phyloP scores from a whole-genome alignment of 2,888 invertebrate genomes.

The Microdon myrmicae region DNA sequence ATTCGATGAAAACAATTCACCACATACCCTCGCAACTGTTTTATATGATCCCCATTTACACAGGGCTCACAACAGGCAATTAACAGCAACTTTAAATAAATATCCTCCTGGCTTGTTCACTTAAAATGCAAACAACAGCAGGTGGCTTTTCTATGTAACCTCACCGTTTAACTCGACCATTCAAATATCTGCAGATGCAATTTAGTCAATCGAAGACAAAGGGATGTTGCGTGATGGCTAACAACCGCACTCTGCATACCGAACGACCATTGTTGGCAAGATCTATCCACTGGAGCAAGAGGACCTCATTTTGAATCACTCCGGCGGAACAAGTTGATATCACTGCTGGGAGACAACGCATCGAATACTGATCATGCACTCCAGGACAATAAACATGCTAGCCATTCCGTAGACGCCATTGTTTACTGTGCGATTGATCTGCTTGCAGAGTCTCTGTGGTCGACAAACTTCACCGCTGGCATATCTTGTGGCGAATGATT shows the following conservation, averaged over 20 bases:
- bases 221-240: conserved; percentile 49
- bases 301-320: too few relatives aligned
- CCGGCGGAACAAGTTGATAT: too few relatives aligned
- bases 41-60: too few relatives aligned
- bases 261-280: conserved; percentile 37
- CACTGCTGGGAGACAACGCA: too few relatives aligned
- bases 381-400: conserved; percentile 47
- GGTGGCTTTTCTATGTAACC: conserved; percentile 23
- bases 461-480: too few relatives aligned
- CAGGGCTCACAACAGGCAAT: conserved; percentile 44
- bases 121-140: conserved; percentile 25
- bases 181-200: conserved; percentile 18
- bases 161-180: conserved; percentile 17
- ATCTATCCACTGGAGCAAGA: too few relatives aligned
- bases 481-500: too few relatives aligned
- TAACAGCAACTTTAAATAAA: conserved; percentile 37
- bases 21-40: too few relatives aligned
- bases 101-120: conserved; percentile 25
- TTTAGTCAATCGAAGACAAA: conserved; percentile 49
- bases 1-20: too few relatives aligned
- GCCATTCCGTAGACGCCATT: conserved; percentile 35
- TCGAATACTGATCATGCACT: conserved; percentile 42
- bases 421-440: too few relatives aligned
- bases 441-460: too few relatives aligned
- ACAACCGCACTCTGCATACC: conserved; percentile 29